Percentiles rank a stretch among this genome's conserved stretches.
Conservation (phyloP, 2,888 invertebrate species). For the Resseliella maxima region DNA sequence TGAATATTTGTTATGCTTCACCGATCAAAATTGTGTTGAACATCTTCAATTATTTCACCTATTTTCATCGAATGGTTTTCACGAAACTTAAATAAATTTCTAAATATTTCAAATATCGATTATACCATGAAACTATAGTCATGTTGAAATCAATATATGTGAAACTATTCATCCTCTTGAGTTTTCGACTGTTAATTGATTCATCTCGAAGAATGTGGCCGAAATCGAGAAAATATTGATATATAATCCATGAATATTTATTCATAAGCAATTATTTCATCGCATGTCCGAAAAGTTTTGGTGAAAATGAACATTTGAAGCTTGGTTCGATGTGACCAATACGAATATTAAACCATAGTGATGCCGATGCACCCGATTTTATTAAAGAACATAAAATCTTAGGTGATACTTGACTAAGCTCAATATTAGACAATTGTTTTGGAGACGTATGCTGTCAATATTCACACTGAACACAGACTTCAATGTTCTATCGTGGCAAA, state of each 20-base stretch:
- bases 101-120: neutral
- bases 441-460: neutral
- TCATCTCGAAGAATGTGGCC: no score
- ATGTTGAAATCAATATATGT: neutral
- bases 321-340: no score
- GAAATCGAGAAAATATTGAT: neutral
- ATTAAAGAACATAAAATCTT: neutral
- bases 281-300: no score
- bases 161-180: no score
- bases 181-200: neutral
- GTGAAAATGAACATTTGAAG: no score
- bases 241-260: neutral
- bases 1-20: neutral
- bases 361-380: no score
- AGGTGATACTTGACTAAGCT: neutral
- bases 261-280: neutral
- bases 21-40: conserved; percentile 2
- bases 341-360: no score
- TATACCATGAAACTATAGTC: neutral
- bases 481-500: neutral
- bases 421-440: neutral
- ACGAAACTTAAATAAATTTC: neutral
- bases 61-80: neutral
- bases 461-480: neutral
- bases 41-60: neutral